Evolutionary conservation across 2,113 vertebrate genomes (phyloP).

Genomic region (Dipodomys stephensi): DNA sequence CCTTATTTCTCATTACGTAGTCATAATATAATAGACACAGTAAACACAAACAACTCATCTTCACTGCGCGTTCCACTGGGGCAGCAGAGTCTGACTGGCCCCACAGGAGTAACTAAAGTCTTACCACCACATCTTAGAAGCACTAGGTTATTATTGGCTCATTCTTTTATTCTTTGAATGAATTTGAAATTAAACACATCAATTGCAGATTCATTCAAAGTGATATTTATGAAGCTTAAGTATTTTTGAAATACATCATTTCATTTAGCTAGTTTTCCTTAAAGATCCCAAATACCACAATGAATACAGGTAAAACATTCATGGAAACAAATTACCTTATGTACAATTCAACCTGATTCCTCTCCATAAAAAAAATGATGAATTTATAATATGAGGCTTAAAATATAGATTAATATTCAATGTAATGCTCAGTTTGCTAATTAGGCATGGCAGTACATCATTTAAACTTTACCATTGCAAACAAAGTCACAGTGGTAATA

Average conservation of each 20-base stretch:
- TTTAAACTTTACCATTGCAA: conserved; percentile 31
- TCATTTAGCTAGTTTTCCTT: neutral
- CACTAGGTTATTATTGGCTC: neutral
- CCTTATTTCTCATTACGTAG: neutral
- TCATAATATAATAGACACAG: neutral
- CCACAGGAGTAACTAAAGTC: neutral
- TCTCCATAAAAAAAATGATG: conserved; percentile 17
- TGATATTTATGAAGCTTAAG: conserved; percentile 32
- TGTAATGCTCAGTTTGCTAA: neutral
- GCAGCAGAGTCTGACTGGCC: neutral
- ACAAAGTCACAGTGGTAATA: conserved; percentile 9
- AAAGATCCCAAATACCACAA: neutral
- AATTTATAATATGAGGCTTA: conserved; percentile 10
- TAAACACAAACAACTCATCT: neutral
- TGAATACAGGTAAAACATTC: neutral
- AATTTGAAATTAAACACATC: neutral
- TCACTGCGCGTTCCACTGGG: neutral
- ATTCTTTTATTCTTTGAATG: conserved; percentile 18
- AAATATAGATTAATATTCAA: conserved; percentile 39
- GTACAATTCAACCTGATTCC: conserved; percentile 28
- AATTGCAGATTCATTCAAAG: neutral
- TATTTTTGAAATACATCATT: neutral
- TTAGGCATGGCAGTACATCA: neutral
- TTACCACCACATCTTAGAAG: neutral
- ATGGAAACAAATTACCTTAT: neutral